Percentiles rank a stretch among this genome's conserved stretches.
Conservation (phyloP, 2,888 invertebrate genomes). For the Poecilus cupreus region DNA sequence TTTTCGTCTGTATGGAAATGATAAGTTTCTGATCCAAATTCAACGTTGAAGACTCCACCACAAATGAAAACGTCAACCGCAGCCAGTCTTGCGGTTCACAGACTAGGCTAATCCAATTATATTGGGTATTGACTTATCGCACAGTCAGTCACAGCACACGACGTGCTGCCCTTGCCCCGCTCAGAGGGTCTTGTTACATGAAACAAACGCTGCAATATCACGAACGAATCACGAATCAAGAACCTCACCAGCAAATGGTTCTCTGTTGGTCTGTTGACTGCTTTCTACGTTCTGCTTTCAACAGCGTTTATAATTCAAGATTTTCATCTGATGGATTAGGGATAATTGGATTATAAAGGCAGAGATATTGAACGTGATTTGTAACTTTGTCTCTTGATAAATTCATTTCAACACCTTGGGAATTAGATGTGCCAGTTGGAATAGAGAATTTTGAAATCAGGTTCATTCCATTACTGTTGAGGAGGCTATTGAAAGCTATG, state of each 20-base stretch:
- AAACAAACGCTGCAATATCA: conserved; percentile 5
- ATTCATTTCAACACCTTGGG: background rate
- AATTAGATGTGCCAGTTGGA: no score
- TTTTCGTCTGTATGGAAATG: conserved; percentile 16
- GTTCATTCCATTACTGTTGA: no score
- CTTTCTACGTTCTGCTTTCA: background rate
- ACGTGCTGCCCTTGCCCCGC: background rate
- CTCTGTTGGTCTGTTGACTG: no score
- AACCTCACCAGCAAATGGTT: no score
- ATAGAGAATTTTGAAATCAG: no score
- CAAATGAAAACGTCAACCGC: conserved; percentile 41
- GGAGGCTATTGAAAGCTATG: no score
- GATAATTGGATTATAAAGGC: background rate
- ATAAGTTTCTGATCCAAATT: background rate
- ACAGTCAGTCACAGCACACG: conserved; percentile 15
- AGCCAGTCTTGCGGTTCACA: conserved; percentile 14
- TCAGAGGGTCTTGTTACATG: background rate
- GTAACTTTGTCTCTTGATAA: no score
- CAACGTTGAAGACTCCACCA: background rate
- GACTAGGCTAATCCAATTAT: conserved; percentile 55
- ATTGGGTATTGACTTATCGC: conserved; percentile 54
- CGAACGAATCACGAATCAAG: no score
- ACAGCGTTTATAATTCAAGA: background rate
- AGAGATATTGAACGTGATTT: no score
- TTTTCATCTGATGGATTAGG: background rate